Evolutionary conservation across 2,888 invertebrate genomes (phyloP).

Genomic region (Drosophila demipolita): DNA sequence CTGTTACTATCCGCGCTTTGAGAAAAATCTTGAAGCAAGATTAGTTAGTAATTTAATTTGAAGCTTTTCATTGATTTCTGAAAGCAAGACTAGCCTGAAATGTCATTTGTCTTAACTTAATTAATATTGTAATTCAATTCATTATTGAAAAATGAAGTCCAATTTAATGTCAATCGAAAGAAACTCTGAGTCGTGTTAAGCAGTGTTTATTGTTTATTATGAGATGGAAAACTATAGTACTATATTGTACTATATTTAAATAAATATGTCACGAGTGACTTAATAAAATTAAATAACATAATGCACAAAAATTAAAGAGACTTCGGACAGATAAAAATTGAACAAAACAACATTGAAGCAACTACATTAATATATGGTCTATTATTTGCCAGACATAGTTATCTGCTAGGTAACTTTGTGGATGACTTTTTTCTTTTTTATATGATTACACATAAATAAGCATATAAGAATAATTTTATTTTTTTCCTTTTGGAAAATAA

Average conservation of each 20-base stretch:
- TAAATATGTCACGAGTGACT: not conserved
- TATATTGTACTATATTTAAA: not conserved
- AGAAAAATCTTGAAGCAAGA: not conserved
- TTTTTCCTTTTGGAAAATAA: slow-evolving; percentile 44
- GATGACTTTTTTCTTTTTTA: slow-evolving; percentile 6
- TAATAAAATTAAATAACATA: no score
- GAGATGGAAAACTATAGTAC: not conserved
- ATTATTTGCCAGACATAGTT: not conserved
- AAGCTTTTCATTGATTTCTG: not conserved
- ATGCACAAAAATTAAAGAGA: not conserved
- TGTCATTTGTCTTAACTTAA: not conserved
- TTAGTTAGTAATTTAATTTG: not conserved
- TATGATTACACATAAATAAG: slow-evolving; percentile 27
- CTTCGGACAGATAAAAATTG: not conserved
- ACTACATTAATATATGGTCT: not conserved
- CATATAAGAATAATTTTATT: slow-evolving; percentile 35
- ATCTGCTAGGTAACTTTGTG: not conserved
- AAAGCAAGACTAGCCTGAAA: not conserved
- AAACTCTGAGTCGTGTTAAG: not conserved
- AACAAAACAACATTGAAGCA: not conserved
- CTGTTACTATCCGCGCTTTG: not conserved
- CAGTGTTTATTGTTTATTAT: not conserved
- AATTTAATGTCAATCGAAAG: not conserved
- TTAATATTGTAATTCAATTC: not conserved
- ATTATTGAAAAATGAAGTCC: not conserved